These are phyloP conservation scores for Dynastes hyllus DNA, from an alignment of 2,888 invertebrate genomes.

Conservation along the genomic window DNA sequence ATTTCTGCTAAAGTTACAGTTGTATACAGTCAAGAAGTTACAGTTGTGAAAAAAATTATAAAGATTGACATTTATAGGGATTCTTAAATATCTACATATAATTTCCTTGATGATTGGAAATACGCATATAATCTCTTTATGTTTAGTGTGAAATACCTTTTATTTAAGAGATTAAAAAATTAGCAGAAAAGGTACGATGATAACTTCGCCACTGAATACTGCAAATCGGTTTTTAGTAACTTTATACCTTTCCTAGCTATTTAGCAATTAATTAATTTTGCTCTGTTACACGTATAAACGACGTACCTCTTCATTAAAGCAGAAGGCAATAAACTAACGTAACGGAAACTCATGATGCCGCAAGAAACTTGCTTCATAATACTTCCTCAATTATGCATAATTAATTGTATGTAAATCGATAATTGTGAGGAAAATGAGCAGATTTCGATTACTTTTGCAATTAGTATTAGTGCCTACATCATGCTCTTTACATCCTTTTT, in stretches of 20 bases:
- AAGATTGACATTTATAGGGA: too few species aligned
- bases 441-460: conserved; percentile 3
- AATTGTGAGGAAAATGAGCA: conserved; percentile 19
- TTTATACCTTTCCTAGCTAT: neutral
- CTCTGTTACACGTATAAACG: neutral
- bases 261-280: conserved; percentile 10
- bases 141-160: too few species aligned
- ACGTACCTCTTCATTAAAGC: neutral
- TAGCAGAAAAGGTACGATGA: too few species aligned
- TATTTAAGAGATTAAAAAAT: too few species aligned
- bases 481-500: neutral
- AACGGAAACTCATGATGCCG: conserved; percentile 16
- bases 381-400: conserved; percentile 36
- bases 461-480: neutral
- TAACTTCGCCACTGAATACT: too few species aligned
- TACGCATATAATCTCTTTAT: too few species aligned
- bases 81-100: too few species aligned
- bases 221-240: too few species aligned
- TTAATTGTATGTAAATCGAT: conserved; percentile 31
- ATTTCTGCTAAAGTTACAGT: too few species aligned
- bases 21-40: too few species aligned
- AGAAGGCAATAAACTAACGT: conserved; percentile 5
- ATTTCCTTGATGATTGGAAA: too few species aligned
- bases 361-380: conserved; percentile 27
- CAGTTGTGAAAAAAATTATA: too few species aligned